Percentiles rank a stretch among this genome's conserved stretches.
Evolutionary conservation across 1,140 invertebrate genomes (phyloP).

Genomic region (Heliconius congener): DNA sequence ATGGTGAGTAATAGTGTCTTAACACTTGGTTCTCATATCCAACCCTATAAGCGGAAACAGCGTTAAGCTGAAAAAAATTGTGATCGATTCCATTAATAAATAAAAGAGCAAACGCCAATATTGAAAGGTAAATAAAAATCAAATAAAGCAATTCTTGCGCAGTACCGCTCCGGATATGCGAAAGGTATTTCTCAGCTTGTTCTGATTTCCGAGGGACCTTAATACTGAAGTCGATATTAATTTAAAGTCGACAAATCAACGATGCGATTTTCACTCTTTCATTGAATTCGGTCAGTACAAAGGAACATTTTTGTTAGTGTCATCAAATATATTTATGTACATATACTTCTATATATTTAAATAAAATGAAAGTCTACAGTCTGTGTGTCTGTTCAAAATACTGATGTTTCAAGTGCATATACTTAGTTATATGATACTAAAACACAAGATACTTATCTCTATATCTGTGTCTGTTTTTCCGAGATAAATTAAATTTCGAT

Average conservation of each 20-base stretch:
- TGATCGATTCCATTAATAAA: no score
- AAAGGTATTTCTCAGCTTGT: neutral
- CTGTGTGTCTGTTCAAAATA: no score
- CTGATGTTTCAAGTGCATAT: no score
- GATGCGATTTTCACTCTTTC: neutral
- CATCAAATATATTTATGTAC: neutral
- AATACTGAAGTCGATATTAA: slow-evolving; percentile 8
- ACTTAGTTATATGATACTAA: no score
- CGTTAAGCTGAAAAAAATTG: neutral
- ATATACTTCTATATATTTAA: neutral
- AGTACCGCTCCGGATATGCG: neutral
- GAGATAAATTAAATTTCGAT: no score
- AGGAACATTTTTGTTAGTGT: neutral
- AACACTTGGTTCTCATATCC: no score
- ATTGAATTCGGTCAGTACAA: neutral
- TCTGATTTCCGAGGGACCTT: neutral
- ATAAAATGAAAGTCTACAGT: no score
- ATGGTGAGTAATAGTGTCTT: no score
- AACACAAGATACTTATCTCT: no score
- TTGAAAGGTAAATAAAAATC: neutral
- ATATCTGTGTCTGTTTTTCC: no score
- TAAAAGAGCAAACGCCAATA: neutral
- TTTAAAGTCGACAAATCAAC: neutral
- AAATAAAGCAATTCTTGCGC: neutral
- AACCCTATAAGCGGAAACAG: no score